Conservation (phyloP, 1,140 invertebrate genomes). For the Aphaenogaster floridana region DNA sequence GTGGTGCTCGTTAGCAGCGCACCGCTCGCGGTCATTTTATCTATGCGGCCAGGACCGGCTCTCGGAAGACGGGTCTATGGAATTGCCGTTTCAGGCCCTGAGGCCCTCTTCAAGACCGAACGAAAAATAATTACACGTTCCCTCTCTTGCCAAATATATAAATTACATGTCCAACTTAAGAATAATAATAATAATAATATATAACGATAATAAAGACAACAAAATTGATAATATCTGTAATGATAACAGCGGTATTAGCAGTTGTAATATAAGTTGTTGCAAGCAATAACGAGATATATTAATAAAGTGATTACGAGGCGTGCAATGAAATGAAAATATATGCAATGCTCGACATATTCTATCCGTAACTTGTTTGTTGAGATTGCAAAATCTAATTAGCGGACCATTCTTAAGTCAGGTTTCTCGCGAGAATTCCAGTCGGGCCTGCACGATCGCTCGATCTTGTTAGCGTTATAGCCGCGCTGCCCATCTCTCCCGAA, state of each 20-base stretch:
- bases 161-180: not conserved
- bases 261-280: not conserved
- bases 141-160: not conserved
- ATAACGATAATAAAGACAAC: not conserved
- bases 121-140: conserved; percentile 27
- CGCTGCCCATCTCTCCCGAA: not conserved
- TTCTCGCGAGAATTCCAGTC: conserved; percentile 3
- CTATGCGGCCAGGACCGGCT: conserved; percentile 8
- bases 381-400: conserved; percentile 14
- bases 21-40: conserved; percentile 41
- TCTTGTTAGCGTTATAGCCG: not conserved
- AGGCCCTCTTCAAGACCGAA: not conserved
- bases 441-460: not conserved
- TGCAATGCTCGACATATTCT: conserved; percentile 6
- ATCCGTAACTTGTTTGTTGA: not conserved
- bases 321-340: conserved; percentile 15
- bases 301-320: not conserved
- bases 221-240: not conserved
- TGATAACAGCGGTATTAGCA: not conserved
- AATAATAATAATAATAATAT: not conserved
- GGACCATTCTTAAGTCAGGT: not conserved
- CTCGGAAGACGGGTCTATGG: not conserved
- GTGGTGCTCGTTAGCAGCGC: conserved; percentile 23
- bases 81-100: not conserved
- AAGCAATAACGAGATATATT: not conserved